phyloP scores from a whole-genome alignment of 2,888 invertebrate genomes.

The Julus scandinavius region DNA sequence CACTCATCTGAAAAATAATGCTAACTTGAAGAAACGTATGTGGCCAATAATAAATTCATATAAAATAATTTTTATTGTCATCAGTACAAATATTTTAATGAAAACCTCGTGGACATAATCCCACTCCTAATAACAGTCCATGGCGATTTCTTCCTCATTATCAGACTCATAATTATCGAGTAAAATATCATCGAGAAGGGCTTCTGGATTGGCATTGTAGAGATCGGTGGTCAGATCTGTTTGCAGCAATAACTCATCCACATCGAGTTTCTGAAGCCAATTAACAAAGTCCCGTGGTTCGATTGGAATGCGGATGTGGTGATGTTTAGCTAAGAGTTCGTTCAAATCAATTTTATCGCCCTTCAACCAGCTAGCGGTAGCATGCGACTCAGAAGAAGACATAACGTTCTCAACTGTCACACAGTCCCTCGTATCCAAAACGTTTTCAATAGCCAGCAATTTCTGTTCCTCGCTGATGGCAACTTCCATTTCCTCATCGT shows the following conservation, averaged over 20 bases:
- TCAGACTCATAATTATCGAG: constrained; percentile 47
- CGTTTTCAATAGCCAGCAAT: constrained; percentile 4
- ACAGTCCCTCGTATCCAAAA: constrained; percentile 8
- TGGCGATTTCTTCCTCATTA: constrained; percentile 50
- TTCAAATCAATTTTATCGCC: not conserved
- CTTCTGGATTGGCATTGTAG: constrained; percentile 37
- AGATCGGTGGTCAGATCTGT: constrained; percentile 41
- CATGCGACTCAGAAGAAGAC: not conserved
- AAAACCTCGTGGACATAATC: not conserved
- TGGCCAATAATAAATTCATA: not conserved
- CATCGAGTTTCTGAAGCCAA: constrained; percentile 39
- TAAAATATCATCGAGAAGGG: constrained; percentile 52
- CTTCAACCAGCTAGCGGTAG: not conserved
- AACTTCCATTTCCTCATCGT: not conserved
- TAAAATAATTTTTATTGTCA: not conserved
- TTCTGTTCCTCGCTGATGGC: constrained; percentile 46
- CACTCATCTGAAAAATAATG: no score
- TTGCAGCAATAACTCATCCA: not conserved
- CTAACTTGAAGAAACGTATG: no score
- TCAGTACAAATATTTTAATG: not conserved
- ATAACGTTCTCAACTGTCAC: constrained; percentile 6
- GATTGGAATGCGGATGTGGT: not conserved
- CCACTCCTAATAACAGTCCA: constrained; percentile 53
- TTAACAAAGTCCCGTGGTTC: not conserved
- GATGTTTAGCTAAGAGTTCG: constrained; percentile 14